Conservation (phyloP, 2,113 vertebrate genomes). For the Sinosuthora webbiana region DNA sequence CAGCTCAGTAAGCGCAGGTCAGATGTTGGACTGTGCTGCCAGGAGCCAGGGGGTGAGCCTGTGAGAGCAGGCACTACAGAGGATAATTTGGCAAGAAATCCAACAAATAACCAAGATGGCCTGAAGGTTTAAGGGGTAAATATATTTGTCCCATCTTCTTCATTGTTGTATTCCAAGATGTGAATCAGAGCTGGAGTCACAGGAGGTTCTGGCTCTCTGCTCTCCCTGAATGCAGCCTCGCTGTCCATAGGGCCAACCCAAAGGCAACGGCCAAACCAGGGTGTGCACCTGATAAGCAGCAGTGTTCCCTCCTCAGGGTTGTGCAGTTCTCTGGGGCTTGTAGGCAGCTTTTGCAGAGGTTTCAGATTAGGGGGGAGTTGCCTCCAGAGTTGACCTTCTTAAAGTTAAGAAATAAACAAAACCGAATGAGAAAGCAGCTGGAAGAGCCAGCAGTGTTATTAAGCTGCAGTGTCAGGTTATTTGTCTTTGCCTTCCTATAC, state of each 20-base stretch:
- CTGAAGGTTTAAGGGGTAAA: neutral
- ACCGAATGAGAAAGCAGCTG: neutral
- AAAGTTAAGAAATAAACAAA: neutral
- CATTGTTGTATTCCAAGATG: neutral
- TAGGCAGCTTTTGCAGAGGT: neutral
- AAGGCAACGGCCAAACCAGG: neutral
- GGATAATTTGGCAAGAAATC: neutral
- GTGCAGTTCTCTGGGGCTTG: neutral
- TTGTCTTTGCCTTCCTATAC: neutral
- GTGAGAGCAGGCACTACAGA: neutral
- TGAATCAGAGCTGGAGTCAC: neutral
- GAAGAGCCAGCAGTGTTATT: neutral
- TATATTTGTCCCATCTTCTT: neutral
- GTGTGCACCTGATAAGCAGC: neutral
- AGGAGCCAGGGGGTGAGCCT: neutral
- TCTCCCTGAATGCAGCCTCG: neutral
- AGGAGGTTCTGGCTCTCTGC: neutral
- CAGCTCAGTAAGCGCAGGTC: neutral
- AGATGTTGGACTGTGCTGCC: neutral
- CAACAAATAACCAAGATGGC: neutral
- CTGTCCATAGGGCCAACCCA: rapidly evolving
- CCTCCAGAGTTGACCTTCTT: neutral
- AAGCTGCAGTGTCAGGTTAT: neutral
- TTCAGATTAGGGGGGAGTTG: neutral
- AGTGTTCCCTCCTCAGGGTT: neutral